Base-by-base conservation (phyloP, 2,797 vertebrate species). In the Liparis tanakae region DNA sequence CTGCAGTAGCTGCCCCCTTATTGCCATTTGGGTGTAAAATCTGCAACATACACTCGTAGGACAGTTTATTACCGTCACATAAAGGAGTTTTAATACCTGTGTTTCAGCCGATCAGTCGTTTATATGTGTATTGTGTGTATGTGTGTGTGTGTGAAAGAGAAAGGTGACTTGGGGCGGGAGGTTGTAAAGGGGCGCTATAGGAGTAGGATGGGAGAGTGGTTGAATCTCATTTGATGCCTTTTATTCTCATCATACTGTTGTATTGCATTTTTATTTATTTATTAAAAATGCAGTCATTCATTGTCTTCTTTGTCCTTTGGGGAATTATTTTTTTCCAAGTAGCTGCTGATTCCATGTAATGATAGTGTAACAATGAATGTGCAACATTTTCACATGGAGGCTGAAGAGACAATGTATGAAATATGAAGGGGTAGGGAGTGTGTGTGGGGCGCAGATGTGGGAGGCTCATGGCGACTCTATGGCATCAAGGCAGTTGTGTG, bases 281-380 rank as follows among this genome's bases (percentile, higher is more conserved):
- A 2, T 37, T 15, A 2, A 25, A 76, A 83, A 83, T 55, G 20
- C 64, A 25, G 54, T 74, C 56, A 85, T 86, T 83, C 86, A 84
- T 82, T 70, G 78, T 77, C 61, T 48, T 44, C 41, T 61, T 78
- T 60, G 78, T 88, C 68, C 36, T 74, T 56, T 53, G 56, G 78
- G 75, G 30, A 56, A 70, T 87, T 87, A n/a, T n/a, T 86, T 72
- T 58, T 89, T 80, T 70, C 57, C 55, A 73, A 69, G 70, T 58
- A 50, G 72, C 61, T 66, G 76, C 75, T 88, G 89, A 89, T 87
- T 90, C 80, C 66, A 64, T 78, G 65, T 76, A 82, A 81, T 72
- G 87, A 88, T 76, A 66, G 41, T 48, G 43, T 41, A 4, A 71
- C 80, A n/a, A n/a, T n/a, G n/a, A n/a, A n/a, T n/a, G n/a, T n/a